A percentile compares a stretch with the other conserved stretches of the same genome.
These are phyloP conservation scores for Clarias gariepinus DNA, from an alignment of 2,113 vertebrate species.

Conservation along the genomic window DNA sequence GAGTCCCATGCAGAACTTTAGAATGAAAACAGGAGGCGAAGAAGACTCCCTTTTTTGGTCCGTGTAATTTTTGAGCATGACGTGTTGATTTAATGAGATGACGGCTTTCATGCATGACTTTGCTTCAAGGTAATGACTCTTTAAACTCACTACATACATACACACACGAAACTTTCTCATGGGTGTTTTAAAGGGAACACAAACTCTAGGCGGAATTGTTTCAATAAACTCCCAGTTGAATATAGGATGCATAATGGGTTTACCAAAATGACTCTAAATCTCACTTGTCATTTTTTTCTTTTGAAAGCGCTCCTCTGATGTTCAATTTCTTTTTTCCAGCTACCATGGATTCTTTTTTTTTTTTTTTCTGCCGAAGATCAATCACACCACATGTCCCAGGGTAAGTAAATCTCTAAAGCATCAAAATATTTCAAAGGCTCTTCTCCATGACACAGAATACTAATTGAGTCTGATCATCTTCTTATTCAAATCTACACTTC, in stretches of 20 bases:
- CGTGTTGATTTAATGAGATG: slow-evolving; percentile 32
- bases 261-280: slow-evolving; percentile 12
- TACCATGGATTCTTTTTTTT: not conserved
- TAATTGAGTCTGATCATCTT: not conserved
- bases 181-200: not conserved
- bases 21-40: not conserved
- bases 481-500: not conserved
- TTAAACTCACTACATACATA: slow-evolving; percentile 12
- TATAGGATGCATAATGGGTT: slow-evolving; percentile 33
- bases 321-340: not conserved
- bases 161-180: not conserved
- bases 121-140: not conserved
- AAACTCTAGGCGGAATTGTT: not conserved
- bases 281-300: not conserved
- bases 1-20: not conserved
- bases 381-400: not conserved
- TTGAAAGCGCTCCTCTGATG: not conserved
- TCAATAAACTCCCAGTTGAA: slow-evolving; percentile 2
- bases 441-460: not conserved
- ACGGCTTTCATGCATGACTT: slow-evolving; percentile 30
- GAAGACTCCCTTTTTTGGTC: slow-evolving; percentile 12
- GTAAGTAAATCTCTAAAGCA: not conserved
- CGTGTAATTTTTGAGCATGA: not conserved
- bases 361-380: slow-evolving; percentile 43
- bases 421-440: not conserved